Conservation (phyloP, 2,888 invertebrate genomes). For the Polyommatus iphigenia region DNA sequence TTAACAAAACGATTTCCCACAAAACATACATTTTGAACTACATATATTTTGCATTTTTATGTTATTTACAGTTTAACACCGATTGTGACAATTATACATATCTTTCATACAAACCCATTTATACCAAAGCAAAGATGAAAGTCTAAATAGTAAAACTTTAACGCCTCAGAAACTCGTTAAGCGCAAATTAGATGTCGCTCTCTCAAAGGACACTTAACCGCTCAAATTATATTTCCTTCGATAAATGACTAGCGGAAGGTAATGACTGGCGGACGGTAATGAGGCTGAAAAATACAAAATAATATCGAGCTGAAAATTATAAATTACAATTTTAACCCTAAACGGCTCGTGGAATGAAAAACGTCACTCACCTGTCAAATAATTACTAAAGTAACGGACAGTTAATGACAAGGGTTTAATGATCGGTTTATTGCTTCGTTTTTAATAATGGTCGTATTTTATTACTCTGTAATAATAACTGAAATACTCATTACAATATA, state of each 20-base stretch:
- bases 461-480: not conserved
- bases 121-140: not conserved
- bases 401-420: constrained; percentile 28
- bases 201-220: not conserved
- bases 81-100: not conserved
- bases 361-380: constrained; percentile 21
- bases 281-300: constrained; percentile 15
- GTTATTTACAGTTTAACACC: no score
- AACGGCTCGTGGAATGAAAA: not conserved
- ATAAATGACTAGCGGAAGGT: not conserved
- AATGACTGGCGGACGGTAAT: constrained; percentile 10
- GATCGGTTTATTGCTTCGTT: not conserved
- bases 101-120: not conserved
- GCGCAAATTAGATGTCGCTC: constrained; percentile 9
- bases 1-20: no score
- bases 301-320: constrained; percentile 1
- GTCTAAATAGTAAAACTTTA: constrained; percentile 6
- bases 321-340: constrained; percentile 12
- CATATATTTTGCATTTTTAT: no score
- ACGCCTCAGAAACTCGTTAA: constrained; percentile 15
- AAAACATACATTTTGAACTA: not conserved
- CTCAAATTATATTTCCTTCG: not conserved
- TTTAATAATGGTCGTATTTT: not conserved
- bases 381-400: constrained; percentile 19
- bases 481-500: not conserved